Conservation (phyloP, 2,888 invertebrate genomes). For the Melitaea athalia region DNA sequence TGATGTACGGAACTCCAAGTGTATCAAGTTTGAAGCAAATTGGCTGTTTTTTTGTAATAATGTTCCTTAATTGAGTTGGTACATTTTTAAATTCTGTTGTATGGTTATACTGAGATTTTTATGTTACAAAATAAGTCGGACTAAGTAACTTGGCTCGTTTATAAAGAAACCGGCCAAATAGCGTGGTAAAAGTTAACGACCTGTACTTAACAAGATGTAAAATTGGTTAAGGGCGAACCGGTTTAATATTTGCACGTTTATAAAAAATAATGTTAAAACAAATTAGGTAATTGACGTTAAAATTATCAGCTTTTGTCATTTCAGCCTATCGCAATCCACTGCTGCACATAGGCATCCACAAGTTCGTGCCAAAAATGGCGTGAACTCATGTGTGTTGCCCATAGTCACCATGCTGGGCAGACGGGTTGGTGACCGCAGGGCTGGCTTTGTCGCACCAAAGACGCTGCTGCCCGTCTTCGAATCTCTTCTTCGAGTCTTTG, state of each 20-base stretch:
- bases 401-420: too few species aligned
- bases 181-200: slow-evolving; percentile 62
- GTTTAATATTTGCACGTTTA: neutral
- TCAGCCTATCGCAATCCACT: too few species aligned
- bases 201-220: slow-evolving; percentile 56
- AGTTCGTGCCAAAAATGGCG: too few species aligned
- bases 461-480: too few species aligned
- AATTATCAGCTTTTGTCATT: too few species aligned
- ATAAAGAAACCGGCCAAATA: slow-evolving; percentile 49
- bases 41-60: neutral
- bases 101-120: slow-evolving; percentile 26
- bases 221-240: slow-evolving; percentile 37
- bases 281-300: too few species aligned
- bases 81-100: slow-evolving; percentile 5
- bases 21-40: neutral
- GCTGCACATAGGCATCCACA: too few species aligned
- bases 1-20: neutral
- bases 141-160: slow-evolving; percentile 43
- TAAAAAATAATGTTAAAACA: too few species aligned
- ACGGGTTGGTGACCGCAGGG: too few species aligned
- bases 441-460: too few species aligned
- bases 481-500: too few species aligned
- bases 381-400: too few species aligned
- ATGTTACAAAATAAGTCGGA: slow-evolving; percentile 32
- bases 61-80: neutral